Evolutionary conservation across 2,888 invertebrate species (phyloP), one percentile per base, ranked within the genome.

Genomic region (Junonia oenone): DNA sequence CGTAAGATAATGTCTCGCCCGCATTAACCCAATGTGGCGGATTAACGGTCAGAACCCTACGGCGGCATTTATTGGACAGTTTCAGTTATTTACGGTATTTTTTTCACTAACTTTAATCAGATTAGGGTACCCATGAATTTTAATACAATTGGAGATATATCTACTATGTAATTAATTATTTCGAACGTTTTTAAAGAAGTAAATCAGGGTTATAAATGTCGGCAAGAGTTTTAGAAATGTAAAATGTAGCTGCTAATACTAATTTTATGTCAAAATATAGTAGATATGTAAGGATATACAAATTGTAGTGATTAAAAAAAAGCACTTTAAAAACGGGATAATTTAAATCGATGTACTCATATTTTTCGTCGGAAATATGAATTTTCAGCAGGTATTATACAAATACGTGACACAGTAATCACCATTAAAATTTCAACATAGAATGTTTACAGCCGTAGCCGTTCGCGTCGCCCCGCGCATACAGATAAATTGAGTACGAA

Each of bases 401-500:
- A 51, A 48, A 59, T 62, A 58, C 55, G 56, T 62, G 58, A 61
- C 60, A 58, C 55, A 56, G 58, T 61, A 58, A 63, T 58, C 54
- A 56, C 57, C 63, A 65, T 65, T 66, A 69, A 69, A 67, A 67
- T 64, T 69, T 68, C 65, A 66, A 45, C 63, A 65, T 64, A 66
- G 64, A 71, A 68, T 73, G 71, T 76, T 75, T 73, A 71, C 75
- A 72, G 69, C 71, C 67, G 62, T 64, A 72, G 69, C 71, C 67
- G 62, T 64, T 64, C 56, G 66, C 66, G 64, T 66, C 65, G 69
- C 65, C 61, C 68, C 70, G 71, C 71, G 75, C 76, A 79, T 80
- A 79, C 79, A 82, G 74, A 85, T 86, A 83, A 83, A 87, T 84
- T 76, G 79, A 75, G 73, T 77, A 79, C 80, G 81, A 81, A 84